phyloP scores from a whole-genome alignment of 64 coral and sea anemone species.

The Stichodactyla mertensii region DNA sequence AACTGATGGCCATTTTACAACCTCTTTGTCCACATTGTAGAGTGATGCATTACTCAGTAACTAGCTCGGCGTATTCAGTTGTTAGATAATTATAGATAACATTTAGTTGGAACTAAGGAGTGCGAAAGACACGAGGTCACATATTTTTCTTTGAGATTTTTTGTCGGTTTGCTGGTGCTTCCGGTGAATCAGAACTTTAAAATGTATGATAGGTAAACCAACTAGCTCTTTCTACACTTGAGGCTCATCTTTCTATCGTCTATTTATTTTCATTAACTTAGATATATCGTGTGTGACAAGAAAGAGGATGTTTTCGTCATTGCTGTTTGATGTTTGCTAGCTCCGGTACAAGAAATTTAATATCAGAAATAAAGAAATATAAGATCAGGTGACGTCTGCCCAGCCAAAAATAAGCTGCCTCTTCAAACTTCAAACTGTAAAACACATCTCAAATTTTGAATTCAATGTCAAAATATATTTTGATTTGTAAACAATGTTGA shows the following conservation, averaged over 20 bases:
- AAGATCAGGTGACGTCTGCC: background rate
- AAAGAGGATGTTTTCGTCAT: background rate
- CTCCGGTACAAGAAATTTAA: background rate
- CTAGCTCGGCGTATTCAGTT: background rate
- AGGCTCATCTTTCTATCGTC: background rate
- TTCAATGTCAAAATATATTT: background rate
- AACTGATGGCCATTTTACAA: background rate
- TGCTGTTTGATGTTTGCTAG: background rate
- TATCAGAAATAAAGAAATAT: background rate
- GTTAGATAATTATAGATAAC: background rate
- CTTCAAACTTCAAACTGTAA: background rate
- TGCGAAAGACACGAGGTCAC: background rate
- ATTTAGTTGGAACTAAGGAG: background rate
- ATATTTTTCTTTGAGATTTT: background rate
- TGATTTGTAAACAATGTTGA: background rate
- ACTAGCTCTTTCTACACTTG: background rate
- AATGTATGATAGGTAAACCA: background rate
- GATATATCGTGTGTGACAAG: background rate
- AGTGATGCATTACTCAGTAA: background rate
- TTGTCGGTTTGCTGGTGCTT: background rate
- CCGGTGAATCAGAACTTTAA: slow-evolving; percentile 7
- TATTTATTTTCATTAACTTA: slow-evolving; percentile 11
- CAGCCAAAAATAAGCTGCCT: background rate
- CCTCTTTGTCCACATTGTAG: background rate
- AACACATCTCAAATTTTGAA: background rate